Evolutionary conservation across 2,888 invertebrate genomes (phyloP).

Genomic region (Belgica antarctica): DNA sequence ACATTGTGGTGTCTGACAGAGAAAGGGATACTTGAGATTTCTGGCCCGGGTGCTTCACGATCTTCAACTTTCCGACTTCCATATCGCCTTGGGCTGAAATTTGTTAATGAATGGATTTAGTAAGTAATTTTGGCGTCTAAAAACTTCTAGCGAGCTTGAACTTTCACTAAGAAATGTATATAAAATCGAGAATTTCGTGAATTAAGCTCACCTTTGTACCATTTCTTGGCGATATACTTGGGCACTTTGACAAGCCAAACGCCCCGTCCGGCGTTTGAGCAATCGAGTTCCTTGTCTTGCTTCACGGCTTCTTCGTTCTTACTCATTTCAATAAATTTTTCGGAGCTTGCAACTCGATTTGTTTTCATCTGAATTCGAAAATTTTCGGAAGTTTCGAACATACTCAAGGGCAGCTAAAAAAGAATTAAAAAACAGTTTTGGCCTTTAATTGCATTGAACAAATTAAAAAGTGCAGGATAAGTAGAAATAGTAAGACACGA

Average conservation of each 20-base stretch:
- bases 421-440: no score
- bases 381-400: neutral
- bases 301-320: slow-evolving; percentile 10
- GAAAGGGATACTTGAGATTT: slow-evolving; percentile 85
- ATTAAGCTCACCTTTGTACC: slow-evolving; percentile 71
- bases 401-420: no score
- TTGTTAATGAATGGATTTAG: neutral
- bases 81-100: slow-evolving; percentile 71
- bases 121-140: no score
- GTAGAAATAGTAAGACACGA: no score
- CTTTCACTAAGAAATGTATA: no score
- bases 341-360: neutral
- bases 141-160: neutral
- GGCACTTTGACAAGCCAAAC: slow-evolving; percentile 97
- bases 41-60: slow-evolving; percentile 75
- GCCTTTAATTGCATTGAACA: no score
- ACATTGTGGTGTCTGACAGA: slow-evolving; percentile 75
- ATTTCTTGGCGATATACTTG: slow-evolving; percentile 92
- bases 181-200: no score
- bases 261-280: slow-evolving; percentile 83
- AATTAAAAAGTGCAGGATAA: no score
- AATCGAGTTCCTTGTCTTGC: slow-evolving; percentile 70
- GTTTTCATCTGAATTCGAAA: neutral
- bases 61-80: slow-evolving; percentile 90
- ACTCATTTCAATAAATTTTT: neutral